Conservation (phyloP, 2,888 invertebrate genomes). For the Ectemnius continuus region DNA sequence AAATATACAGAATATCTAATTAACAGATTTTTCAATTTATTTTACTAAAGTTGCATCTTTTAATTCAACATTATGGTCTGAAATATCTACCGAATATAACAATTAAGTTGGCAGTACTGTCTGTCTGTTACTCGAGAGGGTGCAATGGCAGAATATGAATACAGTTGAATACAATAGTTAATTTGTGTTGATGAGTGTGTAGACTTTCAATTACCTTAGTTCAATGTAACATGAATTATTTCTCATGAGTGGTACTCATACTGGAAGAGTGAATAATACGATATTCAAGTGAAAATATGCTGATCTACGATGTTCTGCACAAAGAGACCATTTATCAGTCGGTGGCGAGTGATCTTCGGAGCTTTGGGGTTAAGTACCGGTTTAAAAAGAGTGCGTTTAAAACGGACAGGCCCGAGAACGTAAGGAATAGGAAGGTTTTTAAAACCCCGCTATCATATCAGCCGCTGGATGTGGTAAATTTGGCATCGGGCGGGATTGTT, state of each 20-base stretch:
- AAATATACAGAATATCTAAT: too few species aligned
- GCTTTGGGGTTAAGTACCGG: conserved; percentile 85
- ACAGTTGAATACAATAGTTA: conserved; percentile 5
- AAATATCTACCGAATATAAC: too few species aligned
- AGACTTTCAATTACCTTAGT: not conserved
- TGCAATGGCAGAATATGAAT: conserved; percentile 16
- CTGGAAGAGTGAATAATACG: conserved; percentile 12
- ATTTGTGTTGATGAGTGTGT: not conserved
- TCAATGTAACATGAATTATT: conserved; percentile 18
- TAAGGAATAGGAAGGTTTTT: conserved; percentile 78
- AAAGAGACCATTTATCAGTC: conserved; percentile 80
- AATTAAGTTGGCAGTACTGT: conserved; percentile 25
- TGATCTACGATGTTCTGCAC: conserved; percentile 80
- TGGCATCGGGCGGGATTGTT: conserved; percentile 85
- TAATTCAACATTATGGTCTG: too few species aligned
- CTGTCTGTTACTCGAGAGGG: conserved; percentile 26
- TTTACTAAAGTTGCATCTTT: too few species aligned
- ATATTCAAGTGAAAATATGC: conserved; percentile 76
- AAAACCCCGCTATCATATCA: conserved; percentile 80
- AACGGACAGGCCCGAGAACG: conserved; percentile 67
- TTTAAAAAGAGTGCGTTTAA: conserved; percentile 82
- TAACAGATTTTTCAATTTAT: too few species aligned
- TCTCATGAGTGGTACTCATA: not conserved
- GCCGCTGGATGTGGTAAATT: conserved; percentile 80
- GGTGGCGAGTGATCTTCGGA: conserved; percentile 84